phyloP scores from a whole-genome alignment of 2,113 vertebrate species.

The Daphoenositta chrysoptera region DNA sequence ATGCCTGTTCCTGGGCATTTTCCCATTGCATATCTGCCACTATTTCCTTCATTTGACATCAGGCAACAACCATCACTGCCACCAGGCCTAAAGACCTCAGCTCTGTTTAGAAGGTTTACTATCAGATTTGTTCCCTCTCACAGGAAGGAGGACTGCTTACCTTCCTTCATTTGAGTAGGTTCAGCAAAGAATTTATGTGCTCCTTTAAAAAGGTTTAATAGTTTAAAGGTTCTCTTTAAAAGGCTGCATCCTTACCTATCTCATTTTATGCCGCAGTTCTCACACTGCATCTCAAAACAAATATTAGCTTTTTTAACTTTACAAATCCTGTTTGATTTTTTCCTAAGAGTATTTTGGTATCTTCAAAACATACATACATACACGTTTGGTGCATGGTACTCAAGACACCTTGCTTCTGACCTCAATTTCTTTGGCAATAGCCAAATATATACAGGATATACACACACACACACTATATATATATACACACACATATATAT shows the following conservation, averaged over 20 bases:
- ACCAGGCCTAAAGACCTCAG: not conserved
- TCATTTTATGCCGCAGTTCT: not conserved
- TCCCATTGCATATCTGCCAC: not conserved
- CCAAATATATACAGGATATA: not conserved
- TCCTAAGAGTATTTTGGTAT: not conserved
- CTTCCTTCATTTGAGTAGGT: not conserved
- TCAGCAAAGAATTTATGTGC: not conserved
- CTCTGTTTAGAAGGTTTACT: not conserved
- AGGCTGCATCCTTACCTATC: not conserved
- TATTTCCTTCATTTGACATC: not conserved
- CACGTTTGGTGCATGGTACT: not conserved
- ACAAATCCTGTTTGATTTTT: not conserved
- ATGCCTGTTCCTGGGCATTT: not conserved
- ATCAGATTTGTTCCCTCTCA: not conserved
- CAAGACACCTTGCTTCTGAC: not conserved
- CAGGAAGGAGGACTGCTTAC: not conserved
- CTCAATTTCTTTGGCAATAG: not conserved
- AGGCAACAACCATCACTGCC: not conserved
- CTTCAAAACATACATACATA: not conserved
- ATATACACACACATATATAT: too few species aligned
- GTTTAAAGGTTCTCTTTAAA: not conserved
- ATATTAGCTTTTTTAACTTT: not conserved
- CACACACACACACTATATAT: too few species aligned
- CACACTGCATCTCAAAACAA: not conserved
- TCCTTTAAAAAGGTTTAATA: not conserved